Conservation (phyloP, 2,888 invertebrate species). For the Meteorus colon region DNA sequence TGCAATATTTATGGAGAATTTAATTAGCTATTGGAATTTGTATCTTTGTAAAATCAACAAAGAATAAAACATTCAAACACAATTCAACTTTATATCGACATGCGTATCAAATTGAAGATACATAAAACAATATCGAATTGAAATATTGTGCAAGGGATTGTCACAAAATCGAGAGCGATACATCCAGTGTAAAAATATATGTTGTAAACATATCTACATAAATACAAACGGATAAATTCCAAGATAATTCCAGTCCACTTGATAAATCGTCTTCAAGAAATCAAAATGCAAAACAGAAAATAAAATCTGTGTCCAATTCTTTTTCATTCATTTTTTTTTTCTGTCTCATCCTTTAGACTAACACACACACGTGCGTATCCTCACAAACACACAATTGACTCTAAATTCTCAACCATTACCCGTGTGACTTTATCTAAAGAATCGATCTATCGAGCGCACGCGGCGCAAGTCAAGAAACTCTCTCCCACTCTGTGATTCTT, state of each 20-base stretch:
- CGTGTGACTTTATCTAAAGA: slow-evolving; percentile 34
- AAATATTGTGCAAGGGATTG: background rate
- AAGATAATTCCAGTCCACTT: background rate
- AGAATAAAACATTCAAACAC: too few relatives aligned
- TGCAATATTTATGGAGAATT: too few relatives aligned
- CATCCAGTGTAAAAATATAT: background rate
- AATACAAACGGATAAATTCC: too few relatives aligned
- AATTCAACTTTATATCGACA: too few relatives aligned
- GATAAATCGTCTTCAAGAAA: slow-evolving; percentile 2
- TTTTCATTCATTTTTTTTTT: slow-evolving; percentile 4
- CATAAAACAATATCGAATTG: background rate
- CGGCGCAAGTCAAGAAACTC: slow-evolving; percentile 37
- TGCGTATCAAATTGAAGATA: too few relatives aligned
- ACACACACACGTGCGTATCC: background rate
- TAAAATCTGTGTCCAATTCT: background rate
- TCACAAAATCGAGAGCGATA: background rate
- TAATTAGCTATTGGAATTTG: too few relatives aligned
- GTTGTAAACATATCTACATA: background rate
- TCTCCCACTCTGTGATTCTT: background rate
- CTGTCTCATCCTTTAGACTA: background rate
- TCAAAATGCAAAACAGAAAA: slow-evolving; percentile 4
- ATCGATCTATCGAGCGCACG: slow-evolving; percentile 36
- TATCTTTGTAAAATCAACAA: too few relatives aligned
- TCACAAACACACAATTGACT: slow-evolving; percentile 26
- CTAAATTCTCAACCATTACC: slow-evolving; percentile 35